Evolutionary conservation across 1,140 invertebrate genomes (phyloP).

Genomic region (Trichoplusia ni): DNA sequence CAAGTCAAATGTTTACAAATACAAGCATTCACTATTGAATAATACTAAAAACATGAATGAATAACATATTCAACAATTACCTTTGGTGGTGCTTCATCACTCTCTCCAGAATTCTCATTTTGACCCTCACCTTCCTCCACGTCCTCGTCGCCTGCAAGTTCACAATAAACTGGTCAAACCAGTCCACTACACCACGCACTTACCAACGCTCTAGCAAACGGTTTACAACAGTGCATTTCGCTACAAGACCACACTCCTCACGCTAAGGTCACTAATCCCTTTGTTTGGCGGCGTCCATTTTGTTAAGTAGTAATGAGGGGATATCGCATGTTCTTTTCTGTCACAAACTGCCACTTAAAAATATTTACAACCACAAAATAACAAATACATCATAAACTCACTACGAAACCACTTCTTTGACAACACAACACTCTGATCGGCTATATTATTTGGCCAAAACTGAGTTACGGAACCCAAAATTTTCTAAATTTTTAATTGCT

Average conservation of each 20-base stretch:
- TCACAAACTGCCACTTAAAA: conserved; percentile 79
- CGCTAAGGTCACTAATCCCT: conserved; percentile 83
- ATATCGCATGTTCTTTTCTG: conserved; percentile 81
- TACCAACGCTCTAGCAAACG: conserved; percentile 44
- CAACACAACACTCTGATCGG: conserved; percentile 30
- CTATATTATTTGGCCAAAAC: conserved; percentile 4
- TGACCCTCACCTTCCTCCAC: conserved; percentile 84
- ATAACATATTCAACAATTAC: conserved; percentile 47
- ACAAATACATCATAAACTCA: conserved; percentile 60
- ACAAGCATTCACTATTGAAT: conserved; percentile 26
- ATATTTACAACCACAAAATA: conserved; percentile 75
- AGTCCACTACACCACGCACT: conserved; percentile 53
- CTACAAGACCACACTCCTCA: conserved; percentile 56
- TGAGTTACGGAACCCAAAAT: conserved; percentile 51
- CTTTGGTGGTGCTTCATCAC: conserved; percentile 85
- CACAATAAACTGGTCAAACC: conserved; percentile 69
- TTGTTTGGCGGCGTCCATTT: conserved; percentile 88
- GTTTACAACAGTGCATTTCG: conserved; percentile 44
- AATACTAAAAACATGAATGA: conserved; percentile 32
- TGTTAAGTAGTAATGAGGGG: conserved; percentile 84
- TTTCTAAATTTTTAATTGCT: conserved; percentile 80
- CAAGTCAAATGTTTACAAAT: conserved; percentile 31
- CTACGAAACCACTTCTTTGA: conserved; percentile 38
- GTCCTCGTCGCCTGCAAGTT: conserved; percentile 86
- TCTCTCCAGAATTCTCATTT: conserved; percentile 87